Percentiles rank a stretch among this genome's conserved stretches.
Conservation (phyloP, 1,140 invertebrate genomes). For the Oedothorax gibbosus region DNA sequence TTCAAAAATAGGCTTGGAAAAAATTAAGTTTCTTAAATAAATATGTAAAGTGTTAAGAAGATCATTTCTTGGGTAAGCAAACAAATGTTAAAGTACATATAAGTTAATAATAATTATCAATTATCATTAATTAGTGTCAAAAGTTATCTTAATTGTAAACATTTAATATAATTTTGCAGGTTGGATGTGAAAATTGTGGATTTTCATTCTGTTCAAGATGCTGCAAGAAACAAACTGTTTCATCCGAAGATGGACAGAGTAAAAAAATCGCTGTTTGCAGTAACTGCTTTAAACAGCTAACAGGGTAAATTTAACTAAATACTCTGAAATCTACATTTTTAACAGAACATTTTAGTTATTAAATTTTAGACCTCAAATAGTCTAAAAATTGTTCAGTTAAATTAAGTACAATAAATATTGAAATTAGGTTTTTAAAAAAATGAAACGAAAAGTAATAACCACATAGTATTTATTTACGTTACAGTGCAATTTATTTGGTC, state of each 20-base stretch:
- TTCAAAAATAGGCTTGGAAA: too few species aligned
- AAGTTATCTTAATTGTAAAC: not conserved
- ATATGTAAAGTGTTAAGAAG: too few species aligned
- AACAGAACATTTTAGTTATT: not conserved
- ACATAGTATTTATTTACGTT: not conserved
- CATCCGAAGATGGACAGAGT: conserved; percentile 18
- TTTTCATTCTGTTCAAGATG: conserved; percentile 54
- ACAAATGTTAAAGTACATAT: too few species aligned
- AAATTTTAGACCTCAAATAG: not conserved
- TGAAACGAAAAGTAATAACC: not conserved
- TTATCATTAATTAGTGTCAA: too few species aligned
- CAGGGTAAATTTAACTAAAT: conserved; percentile 32
- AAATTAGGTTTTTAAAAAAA: not conserved
- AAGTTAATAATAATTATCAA: too few species aligned
- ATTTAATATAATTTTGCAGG: not conserved
- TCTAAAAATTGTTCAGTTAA: not conserved
- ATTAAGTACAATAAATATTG: not conserved
- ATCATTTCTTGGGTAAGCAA: too few species aligned
- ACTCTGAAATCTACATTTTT: not conserved
- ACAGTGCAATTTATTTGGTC: not conserved
- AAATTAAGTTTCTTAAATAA: too few species aligned
- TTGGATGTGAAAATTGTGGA: conserved; percentile 54
- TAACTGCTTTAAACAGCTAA: conserved; percentile 17
- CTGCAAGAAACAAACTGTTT: conserved; percentile 30
- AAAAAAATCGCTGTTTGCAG: conserved; percentile 9